Percentiles rank a stretch among this genome's conserved stretches.
phyloP scores from a whole-genome alignment of 2,113 vertebrate species.

The Oryzias woworae region DNA sequence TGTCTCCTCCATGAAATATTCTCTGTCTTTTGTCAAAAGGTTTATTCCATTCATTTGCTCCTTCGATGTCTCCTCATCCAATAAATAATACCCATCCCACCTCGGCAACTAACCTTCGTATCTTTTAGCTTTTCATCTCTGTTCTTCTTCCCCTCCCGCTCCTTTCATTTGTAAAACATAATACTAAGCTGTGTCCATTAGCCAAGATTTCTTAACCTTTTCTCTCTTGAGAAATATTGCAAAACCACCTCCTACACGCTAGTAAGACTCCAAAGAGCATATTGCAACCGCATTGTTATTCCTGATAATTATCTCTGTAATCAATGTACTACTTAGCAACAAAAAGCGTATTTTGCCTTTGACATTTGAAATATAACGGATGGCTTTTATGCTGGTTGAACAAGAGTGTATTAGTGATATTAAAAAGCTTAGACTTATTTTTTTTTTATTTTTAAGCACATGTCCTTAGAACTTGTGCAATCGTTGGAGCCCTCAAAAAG shows the following conservation, averaged over 20 bases:
- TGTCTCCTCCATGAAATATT: conserved; percentile 30
- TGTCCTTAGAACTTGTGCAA: no score
- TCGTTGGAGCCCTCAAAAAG: no score
- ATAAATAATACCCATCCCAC: conserved; percentile 37
- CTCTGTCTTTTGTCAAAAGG: conserved; percentile 43
- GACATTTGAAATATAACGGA: not conserved
- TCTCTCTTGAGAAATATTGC: conserved; percentile 6
- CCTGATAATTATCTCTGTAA: conserved; percentile 5
- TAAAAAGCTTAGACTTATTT: no score
- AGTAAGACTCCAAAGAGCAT: not conserved
- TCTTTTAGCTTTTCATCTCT: conserved; percentile 6
- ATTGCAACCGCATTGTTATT: not conserved
- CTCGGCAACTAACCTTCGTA: conserved; percentile 21
- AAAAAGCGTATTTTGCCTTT: not conserved
- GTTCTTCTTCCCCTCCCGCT: not conserved
- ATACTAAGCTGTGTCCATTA: conserved; percentile 28
- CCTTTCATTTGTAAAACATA: conserved; percentile 21
- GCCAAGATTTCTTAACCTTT: conserved; percentile 7
- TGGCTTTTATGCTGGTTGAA: not conserved
- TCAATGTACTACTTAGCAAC: not conserved
- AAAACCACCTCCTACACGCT: conserved; percentile 12
- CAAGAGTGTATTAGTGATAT: no score
- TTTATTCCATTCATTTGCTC: conserved; percentile 46
- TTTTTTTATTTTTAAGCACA: no score
- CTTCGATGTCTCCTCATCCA: conserved; percentile 33